Conservation (phyloP, 2,888 invertebrate species). For the Ptychoptera contaminata region DNA sequence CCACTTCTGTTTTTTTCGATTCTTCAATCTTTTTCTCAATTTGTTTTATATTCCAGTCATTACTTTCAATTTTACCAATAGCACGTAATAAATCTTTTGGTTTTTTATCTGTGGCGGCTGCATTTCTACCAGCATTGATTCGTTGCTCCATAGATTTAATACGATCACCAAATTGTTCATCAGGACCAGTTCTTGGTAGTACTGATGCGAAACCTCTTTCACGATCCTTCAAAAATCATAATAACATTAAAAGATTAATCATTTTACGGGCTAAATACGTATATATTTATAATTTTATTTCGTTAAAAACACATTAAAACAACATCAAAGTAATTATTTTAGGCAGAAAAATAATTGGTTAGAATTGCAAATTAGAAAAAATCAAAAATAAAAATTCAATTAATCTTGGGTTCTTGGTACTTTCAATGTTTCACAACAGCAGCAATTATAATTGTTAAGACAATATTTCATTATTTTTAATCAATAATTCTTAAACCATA, state of each 20-base stretch:
- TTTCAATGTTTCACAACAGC: no score
- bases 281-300: no score
- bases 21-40: conserved; percentile 75
- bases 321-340: neutral
- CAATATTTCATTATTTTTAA: no score
- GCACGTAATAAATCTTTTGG: conserved; percentile 75
- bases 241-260: neutral
- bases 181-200: conserved; percentile 20
- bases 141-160: conserved; percentile 68
- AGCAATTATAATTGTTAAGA: no score
- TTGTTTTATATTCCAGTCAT: conserved; percentile 82
- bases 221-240: conserved; percentile 23
- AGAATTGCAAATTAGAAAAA: neutral
- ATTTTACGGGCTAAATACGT: no score
- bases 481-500: no score
- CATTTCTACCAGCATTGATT: conserved; percentile 39
- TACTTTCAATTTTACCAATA: conserved; percentile 75
- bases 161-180: conserved; percentile 31
- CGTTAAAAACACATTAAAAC: neutral
- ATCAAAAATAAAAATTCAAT: no score
- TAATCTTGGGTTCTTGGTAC: no score
- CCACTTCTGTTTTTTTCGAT: conserved; percentile 30
- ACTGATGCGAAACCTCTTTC: conserved; percentile 30
- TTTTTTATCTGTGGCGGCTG: conserved; percentile 48
- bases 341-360: neutral